Evolutionary conservation across 2,113 vertebrate species (phyloP).

Genomic region (Tragelaphus scriptus): DNA sequence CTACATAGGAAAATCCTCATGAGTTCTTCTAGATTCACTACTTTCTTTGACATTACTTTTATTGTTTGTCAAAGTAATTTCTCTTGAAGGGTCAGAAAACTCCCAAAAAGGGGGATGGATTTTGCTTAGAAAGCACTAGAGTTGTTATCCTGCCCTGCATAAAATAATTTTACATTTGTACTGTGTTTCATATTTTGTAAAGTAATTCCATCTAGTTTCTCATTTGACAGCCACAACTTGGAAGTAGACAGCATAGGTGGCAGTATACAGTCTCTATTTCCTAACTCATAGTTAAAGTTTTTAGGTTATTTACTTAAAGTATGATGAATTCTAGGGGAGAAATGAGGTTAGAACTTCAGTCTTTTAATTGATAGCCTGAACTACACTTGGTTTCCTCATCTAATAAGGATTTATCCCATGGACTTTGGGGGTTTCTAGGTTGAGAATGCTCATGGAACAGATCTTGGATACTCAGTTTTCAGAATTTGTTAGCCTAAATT

Average conservation of each 20-base stretch:
- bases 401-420: neutral
- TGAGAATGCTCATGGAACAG: neutral
- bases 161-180: conserved; percentile 14
- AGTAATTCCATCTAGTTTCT: neutral
- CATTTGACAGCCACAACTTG: neutral
- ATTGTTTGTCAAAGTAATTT: neutral
- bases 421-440: neutral
- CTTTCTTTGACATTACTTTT: neutral
- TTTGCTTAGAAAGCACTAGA: conserved; percentile 9
- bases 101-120: neutral
- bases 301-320: neutral
- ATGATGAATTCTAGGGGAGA: neutral
- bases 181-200: neutral
- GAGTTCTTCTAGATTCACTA: neutral
- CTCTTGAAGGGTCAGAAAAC: neutral
- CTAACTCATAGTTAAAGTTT: neutral
- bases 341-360: neutral
- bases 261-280: neutral
- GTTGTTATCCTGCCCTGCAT: neutral
- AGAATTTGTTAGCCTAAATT: neutral
- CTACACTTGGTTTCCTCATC: neutral
- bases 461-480: neutral
- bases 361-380: neutral
- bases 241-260: neutral
- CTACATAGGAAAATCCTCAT: neutral